Base-by-base conservation (phyloP, 2,113 vertebrate species). In the Syrmaticus mikado region DNA sequence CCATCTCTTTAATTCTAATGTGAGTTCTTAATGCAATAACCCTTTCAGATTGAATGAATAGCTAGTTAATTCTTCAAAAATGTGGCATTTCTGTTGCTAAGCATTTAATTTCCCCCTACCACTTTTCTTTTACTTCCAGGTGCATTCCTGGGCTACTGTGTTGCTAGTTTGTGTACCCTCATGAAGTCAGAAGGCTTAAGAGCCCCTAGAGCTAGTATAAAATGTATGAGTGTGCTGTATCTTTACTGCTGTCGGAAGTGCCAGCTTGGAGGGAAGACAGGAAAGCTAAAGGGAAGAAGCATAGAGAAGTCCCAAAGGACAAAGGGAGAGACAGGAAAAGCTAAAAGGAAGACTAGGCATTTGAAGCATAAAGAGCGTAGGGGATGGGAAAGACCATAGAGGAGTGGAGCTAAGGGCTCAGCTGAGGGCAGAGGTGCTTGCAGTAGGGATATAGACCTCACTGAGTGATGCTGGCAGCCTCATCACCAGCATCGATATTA, bases 1-100 rank as follows among this genome's bases (percentile, higher is more conserved):
- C 61, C 24, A 18, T 38, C 55, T 20, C 30, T 58, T 83, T 65
- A 96, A 95, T 96, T 98, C 94, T 96, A 92, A 95, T 93, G 85
- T 95, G 95, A 96, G 62, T 96, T 94, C 93, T 96, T 96, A 92
- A 92, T 94, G 85, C 92, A 92, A 87, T 94, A 97, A 95, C 93
- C 83, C 87, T 94, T 96, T 91, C 94, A 92, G 57, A 92, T 2
- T 92, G 93, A 97, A 94, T 95, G 96, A 96, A 90, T 92, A 96
- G 93, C 89, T 83, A 93, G 93, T 95, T 97, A 97, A 94, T 97
- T 95, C 92, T 89, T 96, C 87, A 89, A 70, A 96, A 97, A 64
- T 93, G 82, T 83, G 53, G 60, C 61, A 92, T 96, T 96, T 28
- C 43, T 90, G 92, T 96, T 96, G 95, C 89, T 95, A 96, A 97